Conservation (phyloP, 2,797 vertebrate species). For the Siniperca scherzeri region DNA sequence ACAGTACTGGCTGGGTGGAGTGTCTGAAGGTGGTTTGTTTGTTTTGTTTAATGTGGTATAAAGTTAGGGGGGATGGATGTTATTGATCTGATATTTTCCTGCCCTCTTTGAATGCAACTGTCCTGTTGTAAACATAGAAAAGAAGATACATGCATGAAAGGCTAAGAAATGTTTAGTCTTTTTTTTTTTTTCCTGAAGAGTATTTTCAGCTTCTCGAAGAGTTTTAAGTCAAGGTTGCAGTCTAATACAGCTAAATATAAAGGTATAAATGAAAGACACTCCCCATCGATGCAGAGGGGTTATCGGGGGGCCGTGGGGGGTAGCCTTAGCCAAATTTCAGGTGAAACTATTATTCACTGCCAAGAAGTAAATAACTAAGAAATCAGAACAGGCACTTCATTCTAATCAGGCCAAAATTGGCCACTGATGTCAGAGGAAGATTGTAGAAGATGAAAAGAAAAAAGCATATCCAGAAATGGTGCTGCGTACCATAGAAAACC, state of each 20-base stretch:
- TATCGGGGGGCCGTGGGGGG: neutral
- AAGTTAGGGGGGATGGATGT: neutral
- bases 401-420: neutral
- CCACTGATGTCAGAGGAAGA: neutral
- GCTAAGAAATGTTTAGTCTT: neutral
- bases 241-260: neutral
- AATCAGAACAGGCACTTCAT: neutral
- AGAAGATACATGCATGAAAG: neutral
- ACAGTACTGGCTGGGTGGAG: neutral
- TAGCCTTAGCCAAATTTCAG: neutral
- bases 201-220: neutral
- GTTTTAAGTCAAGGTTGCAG: neutral
- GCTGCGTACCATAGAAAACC: neutral
- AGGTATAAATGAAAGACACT: neutral
- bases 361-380: neutral
- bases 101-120: neutral
- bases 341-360: neutral
- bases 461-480: neutral
- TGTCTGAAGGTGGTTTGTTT: constrained; percentile 6
- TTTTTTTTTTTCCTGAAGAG: neutral
- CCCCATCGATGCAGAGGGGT: neutral
- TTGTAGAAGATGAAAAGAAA: neutral
- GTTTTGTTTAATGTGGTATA: neutral
- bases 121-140: neutral
- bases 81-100: neutral